A percentile compares a stretch with the other conserved stretches of the same genome.
Conservation (phyloP, 2,113 vertebrate species). For the Paedocypris sp. region DNA sequence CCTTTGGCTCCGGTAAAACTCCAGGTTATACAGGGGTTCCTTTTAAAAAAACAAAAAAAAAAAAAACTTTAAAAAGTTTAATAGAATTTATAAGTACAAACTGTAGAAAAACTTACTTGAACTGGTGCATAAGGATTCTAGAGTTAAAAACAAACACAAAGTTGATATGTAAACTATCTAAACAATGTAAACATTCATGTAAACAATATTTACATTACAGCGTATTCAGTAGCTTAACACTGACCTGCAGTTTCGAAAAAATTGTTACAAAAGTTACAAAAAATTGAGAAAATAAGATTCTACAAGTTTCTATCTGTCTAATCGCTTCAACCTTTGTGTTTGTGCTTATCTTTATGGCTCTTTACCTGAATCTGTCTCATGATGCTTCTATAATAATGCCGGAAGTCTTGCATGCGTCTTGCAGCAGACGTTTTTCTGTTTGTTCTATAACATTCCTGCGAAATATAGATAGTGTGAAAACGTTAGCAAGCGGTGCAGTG, state of each 20-base stretch:
- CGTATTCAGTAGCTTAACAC: too few relatives aligned
- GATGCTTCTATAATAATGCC: too few relatives aligned
- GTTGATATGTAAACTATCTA: background rate
- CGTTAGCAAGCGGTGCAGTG: too few relatives aligned
- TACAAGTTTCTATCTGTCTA: background rate
- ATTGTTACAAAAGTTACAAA: too few relatives aligned
- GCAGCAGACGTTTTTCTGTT: constrained; percentile 63
- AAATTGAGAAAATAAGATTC: too few relatives aligned
- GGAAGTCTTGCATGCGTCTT: constrained; percentile 72
- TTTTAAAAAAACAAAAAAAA: background rate
- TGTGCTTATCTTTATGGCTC: constrained; percentile 61
- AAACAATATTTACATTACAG: too few relatives aligned
- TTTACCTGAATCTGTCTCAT: too few relatives aligned
- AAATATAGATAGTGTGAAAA: too few relatives aligned
- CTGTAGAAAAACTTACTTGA: background rate
- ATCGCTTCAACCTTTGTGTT: background rate
- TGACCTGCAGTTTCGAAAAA: too few relatives aligned
- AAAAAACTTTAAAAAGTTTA: background rate
- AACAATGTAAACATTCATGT: background rate
- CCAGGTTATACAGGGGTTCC: constrained; percentile 60
- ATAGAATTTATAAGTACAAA: background rate
- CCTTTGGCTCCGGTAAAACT: constrained; percentile 70
- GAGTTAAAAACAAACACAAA: background rate
- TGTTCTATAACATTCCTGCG: too few relatives aligned
- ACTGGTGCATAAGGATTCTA: background rate